Conservation (phyloP, 1,140 invertebrate species). For the Bombus sylvicola region DNA sequence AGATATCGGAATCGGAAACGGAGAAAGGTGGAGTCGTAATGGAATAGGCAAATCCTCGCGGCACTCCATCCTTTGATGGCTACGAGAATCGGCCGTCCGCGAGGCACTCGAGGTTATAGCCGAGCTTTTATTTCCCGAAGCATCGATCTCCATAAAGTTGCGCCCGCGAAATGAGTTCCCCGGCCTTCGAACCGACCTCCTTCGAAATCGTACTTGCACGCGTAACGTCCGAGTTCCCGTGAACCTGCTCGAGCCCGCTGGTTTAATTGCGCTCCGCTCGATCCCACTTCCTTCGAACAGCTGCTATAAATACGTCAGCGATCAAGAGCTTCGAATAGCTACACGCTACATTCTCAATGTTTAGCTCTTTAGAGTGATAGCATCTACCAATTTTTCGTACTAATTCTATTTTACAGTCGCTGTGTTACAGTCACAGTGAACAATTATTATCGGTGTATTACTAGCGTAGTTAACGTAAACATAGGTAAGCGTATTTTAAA, state of each 20-base stretch:
- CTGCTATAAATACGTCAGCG: neutral
- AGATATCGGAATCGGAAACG: constrained; percentile 35
- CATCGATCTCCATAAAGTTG: constrained; percentile 33
- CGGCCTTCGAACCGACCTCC: constrained; percentile 15
- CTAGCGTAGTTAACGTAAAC: no score
- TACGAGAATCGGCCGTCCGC: neutral
- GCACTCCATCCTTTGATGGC: constrained; percentile 2
- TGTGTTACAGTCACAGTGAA: no score
- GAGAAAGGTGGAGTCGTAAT: constrained; percentile 30
- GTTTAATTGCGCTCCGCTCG: constrained; percentile 7
- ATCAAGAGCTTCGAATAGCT: neutral
- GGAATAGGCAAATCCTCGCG: constrained; percentile 62
- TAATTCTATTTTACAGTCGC: no score
- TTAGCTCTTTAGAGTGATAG: neutral
- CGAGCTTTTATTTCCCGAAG: constrained; percentile 17
- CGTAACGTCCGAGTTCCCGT: neutral
- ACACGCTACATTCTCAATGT: neutral
- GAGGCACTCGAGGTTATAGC: constrained; percentile 17
- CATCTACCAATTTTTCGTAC: neutral
- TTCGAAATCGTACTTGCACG: constrained; percentile 3
- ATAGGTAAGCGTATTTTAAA: no score
- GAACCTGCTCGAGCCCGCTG: neutral
- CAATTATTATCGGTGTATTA: no score
- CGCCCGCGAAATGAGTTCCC: constrained; percentile 2
- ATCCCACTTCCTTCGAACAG: neutral